phyloP scores from a whole-genome alignment of 1,140 invertebrate genomes.

The Tetramorium alpestre region DNA sequence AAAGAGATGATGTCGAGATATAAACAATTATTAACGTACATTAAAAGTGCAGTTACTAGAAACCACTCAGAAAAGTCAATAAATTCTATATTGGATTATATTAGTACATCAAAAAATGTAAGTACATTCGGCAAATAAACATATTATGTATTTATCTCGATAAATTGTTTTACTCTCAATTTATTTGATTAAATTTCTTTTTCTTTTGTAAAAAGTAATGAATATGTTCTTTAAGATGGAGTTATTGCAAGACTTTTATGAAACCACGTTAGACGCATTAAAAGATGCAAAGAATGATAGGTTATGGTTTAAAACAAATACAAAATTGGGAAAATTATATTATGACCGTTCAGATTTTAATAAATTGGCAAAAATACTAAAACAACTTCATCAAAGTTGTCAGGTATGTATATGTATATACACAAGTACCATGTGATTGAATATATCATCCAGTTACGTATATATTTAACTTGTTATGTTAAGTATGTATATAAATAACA shows the following conservation, averaged over 20 bases:
- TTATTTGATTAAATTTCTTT: constrained; percentile 10
- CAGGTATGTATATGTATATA: constrained; percentile 88
- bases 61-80: constrained; percentile 99
- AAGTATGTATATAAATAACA: constrained; percentile 38
- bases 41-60: constrained; percentile 99
- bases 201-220: constrained; percentile 13
- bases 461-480: constrained; percentile 89
- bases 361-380: constrained; percentile 98
- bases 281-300: constrained; percentile 99
- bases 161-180: constrained; percentile 13
- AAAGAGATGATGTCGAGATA: constrained; percentile 99
- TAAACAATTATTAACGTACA: constrained; percentile 98
- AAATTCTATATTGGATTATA: constrained; percentile 99
- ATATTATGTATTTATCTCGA: background rate
- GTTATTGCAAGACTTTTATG: constrained; percentile 99
- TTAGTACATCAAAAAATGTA: constrained; percentile 99
- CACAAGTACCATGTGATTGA: background rate
- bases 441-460: background rate
- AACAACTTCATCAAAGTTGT: constrained; percentile 98
- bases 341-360: constrained; percentile 98
- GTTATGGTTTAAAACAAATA: constrained; percentile 99
- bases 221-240: constrained; percentile 92
- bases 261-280: constrained; percentile 98
- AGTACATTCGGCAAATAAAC: constrained; percentile 78
- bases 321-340: constrained; percentile 99